Percentiles rank a stretch among this genome's conserved stretches.
phyloP scores from a whole-genome alignment of 1,140 invertebrate genomes.

The Plutomurus gul region DNA sequence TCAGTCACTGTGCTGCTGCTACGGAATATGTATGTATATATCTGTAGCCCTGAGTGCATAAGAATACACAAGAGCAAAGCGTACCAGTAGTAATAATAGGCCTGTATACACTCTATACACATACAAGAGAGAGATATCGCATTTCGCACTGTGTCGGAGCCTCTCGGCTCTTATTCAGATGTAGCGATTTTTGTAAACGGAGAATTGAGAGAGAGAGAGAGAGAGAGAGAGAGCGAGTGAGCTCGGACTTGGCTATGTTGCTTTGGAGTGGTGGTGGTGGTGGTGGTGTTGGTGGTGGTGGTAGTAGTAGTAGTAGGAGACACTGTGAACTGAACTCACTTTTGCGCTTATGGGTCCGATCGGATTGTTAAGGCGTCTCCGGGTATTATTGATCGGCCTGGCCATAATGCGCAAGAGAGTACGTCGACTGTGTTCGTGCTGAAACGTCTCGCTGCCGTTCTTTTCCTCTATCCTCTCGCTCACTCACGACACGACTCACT shows the following conservation, averaged over 20 bases:
- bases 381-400: slow-evolving; percentile 46
- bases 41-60: no score
- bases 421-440: background rate
- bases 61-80: no score
- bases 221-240: no score
- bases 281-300: no score
- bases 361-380: slow-evolving; percentile 49
- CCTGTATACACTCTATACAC: no score
- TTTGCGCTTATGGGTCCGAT: slow-evolving; percentile 43
- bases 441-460: background rate
- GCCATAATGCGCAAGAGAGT: slow-evolving; percentile 49
- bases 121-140: background rate
- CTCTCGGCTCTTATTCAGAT: background rate
- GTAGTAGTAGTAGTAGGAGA: no score
- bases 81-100: no score
- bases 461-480: background rate
- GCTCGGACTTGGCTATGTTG: no score
- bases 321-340: no score
- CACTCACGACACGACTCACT: background rate
- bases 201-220: background rate
- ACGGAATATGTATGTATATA: no score
- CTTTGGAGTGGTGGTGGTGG: no score
- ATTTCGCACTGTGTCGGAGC: background rate
- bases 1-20: no score
- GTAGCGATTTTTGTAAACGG: background rate